These are phyloP conservation scores for Macquaria ambigua DNA, from an alignment of 2,113 vertebrate genomes.

Conservation along the genomic window DNA sequence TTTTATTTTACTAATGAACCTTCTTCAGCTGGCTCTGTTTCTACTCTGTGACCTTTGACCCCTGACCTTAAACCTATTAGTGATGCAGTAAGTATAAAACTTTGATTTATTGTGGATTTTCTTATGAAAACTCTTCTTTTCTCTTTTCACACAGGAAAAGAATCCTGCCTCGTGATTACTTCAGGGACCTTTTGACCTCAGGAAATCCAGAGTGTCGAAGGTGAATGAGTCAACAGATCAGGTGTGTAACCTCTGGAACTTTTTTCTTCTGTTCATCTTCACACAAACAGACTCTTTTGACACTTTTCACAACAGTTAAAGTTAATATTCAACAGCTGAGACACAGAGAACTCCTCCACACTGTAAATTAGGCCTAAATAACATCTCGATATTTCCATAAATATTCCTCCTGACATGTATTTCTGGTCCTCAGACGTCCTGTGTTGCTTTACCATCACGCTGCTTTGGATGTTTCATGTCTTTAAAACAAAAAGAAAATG, in stretches of 20 bases:
- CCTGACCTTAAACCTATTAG: neutral
- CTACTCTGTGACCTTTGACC: neutral
- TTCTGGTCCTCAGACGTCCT: neutral
- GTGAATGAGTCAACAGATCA: neutral
- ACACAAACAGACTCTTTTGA: slow-evolving; percentile 41
- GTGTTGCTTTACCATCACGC: slow-evolving; percentile 11
- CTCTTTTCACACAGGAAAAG: neutral
- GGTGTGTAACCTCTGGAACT: neutral
- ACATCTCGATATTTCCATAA: slow-evolving; percentile 31
- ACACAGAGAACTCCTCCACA: slow-evolving; percentile 47
- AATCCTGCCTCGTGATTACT: neutral
- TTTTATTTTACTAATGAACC: no score
- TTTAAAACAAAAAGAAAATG: slow-evolving; percentile 47
- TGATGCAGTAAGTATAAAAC: no score
- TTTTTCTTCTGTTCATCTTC: slow-evolving; percentile 1
- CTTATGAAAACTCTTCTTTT: no score
- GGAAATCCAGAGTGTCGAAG: neutral
- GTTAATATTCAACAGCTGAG: slow-evolving; percentile 38
- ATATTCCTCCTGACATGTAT: neutral
- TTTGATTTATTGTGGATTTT: neutral
- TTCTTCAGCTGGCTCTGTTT: no score
- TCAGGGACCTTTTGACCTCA: neutral
- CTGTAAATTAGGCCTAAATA: slow-evolving; percentile 36
- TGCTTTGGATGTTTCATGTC: slow-evolving; percentile 52
- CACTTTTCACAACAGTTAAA: slow-evolving; percentile 46